These are phyloP conservation scores for Eupeodes latifasciatus DNA, from an alignment of 2,888 invertebrate species.

Conservation along the genomic window DNA sequence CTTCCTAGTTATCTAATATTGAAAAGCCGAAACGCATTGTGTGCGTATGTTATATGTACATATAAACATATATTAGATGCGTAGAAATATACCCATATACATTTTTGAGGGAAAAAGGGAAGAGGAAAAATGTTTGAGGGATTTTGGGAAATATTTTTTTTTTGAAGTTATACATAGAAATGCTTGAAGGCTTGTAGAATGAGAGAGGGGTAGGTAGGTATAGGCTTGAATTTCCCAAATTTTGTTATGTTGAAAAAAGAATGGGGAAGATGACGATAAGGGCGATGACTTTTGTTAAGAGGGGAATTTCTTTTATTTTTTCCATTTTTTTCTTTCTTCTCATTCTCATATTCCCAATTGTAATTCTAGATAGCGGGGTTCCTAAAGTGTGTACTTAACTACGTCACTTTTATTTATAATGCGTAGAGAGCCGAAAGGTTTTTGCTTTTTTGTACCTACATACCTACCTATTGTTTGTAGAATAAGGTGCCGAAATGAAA, in stretches of 20 bases:
- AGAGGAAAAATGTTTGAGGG: conserved; percentile 9
- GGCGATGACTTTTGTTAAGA: conserved; percentile 33
- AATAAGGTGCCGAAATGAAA: conserved; percentile 40
- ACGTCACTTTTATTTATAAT: conserved; percentile 46
- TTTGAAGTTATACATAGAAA: neutral
- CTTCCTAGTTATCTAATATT: neutral
- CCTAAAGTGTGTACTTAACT: conserved; percentile 16
- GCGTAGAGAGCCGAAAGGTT: conserved; percentile 8
- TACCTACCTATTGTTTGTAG: neutral
- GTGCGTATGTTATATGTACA: neutral
- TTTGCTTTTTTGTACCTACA: neutral
- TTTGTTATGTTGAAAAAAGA: neutral
- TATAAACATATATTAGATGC: neutral
- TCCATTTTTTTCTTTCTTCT: neutral
- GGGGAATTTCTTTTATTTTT: conserved; percentile 16
- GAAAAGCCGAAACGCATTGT: conserved; percentile 22
- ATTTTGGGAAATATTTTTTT: neutral
- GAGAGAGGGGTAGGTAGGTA: conserved; percentile 53
- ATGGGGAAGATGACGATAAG: conserved; percentile 3
- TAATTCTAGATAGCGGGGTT: conserved; percentile 1
- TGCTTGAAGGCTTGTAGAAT: conserved; percentile 22
- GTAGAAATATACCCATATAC: neutral
- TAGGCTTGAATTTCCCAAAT: conserved; percentile 57
- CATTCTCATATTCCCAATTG: conserved; percentile 10
- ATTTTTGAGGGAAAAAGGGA: conserved; percentile 7